Evolutionary conservation across 2,113 vertebrate genomes (phyloP), one percentile per base, ranked within the genome.

Genomic region (Anhinga anhinga): DNA sequence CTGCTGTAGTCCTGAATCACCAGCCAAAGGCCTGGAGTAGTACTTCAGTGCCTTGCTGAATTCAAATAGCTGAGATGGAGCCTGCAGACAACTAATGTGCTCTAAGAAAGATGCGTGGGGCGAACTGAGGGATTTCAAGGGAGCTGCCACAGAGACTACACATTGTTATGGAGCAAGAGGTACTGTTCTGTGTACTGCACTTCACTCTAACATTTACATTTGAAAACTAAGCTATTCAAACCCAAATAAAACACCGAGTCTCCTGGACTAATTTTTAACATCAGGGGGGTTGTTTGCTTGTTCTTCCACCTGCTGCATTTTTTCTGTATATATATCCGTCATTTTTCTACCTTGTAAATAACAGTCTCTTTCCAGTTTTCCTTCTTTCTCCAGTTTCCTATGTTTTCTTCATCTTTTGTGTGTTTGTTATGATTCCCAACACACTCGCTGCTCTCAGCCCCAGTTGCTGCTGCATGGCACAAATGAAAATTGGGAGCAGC

Each of bases 21-120:
- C 59, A 95, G 88, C 56, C 34, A 83, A 94, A 91, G 72, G 55
- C 94, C 83, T 65, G 20, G 45, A 93, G 88, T 70, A 80, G 80
- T 23, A 86, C 92, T 94, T 96, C 59, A 87, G 78, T 91, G 78
- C 77, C 78, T 93, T 12, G 5, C 91, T 93, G 83, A 89, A 95
- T 93, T 83, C 88, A 95, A 91, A 88, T 13, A 88, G 78, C 77
- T 49, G 73, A 95, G 90, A 90, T 79, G 88, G 70, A 96, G 73
- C 86, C 94, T 58, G 86, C 84, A 90, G 95, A 92, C 82, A 93
- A 29, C 81, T 81, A 96, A 91, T 93, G 83, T 71, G 86, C 71
- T 92, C 53, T 21, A 85, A 90, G 87, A 95, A 89, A 91, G 97
- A 95, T 94, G 80, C 8, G 4, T 76, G 81, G 95, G 70, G 91